Evolutionary conservation across 23 tunicate genomes (phyloP).

Genomic region (Ciona savignyi): DNA sequence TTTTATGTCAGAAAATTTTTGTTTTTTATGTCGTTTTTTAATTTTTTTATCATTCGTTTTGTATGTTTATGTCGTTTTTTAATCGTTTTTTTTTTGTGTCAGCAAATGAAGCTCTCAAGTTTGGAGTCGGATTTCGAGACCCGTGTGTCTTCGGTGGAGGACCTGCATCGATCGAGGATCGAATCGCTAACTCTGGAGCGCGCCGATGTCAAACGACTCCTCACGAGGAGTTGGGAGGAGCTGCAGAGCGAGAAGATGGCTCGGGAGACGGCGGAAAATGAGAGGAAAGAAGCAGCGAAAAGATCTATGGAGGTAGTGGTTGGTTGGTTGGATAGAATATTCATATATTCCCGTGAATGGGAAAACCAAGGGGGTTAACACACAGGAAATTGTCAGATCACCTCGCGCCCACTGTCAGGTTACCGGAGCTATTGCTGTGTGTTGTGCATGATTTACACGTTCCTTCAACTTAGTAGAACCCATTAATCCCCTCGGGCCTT

Average conservation of each 20-base stretch:
- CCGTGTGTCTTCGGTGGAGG: conserved; percentile 61
- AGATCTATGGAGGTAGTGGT: conserved; percentile 8
- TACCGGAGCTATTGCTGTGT: too few relatives aligned
- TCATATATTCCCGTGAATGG: neutral
- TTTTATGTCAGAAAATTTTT: too few relatives aligned
- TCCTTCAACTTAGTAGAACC: too few relatives aligned
- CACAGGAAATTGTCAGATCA: too few relatives aligned
- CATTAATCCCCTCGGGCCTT: too few relatives aligned
- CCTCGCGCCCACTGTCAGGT: too few relatives aligned
- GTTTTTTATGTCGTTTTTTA: too few relatives aligned
- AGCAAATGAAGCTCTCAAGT: conserved; percentile 24
- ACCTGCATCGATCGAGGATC: conserved; percentile 40
- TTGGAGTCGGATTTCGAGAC: conserved; percentile 62
- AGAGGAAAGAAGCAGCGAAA: conserved; percentile 27
- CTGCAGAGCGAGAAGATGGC: conserved; percentile 34
- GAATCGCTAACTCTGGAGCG: conserved; percentile 42
- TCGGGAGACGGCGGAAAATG: conserved; percentile 25
- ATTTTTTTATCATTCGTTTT: too few relatives aligned
- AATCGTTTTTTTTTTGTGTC: too few relatives aligned
- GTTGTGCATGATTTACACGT: too few relatives aligned
- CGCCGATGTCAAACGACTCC: conserved; percentile 28
- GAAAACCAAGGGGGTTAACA: too few relatives aligned
- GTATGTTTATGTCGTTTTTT: too few relatives aligned
- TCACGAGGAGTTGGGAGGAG: conserved; percentile 32
- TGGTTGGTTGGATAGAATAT: neutral